Percentiles rank a stretch among this genome's conserved stretches.
Conservation (phyloP, 2,888 invertebrate species). For the Colletes collaris region DNA sequence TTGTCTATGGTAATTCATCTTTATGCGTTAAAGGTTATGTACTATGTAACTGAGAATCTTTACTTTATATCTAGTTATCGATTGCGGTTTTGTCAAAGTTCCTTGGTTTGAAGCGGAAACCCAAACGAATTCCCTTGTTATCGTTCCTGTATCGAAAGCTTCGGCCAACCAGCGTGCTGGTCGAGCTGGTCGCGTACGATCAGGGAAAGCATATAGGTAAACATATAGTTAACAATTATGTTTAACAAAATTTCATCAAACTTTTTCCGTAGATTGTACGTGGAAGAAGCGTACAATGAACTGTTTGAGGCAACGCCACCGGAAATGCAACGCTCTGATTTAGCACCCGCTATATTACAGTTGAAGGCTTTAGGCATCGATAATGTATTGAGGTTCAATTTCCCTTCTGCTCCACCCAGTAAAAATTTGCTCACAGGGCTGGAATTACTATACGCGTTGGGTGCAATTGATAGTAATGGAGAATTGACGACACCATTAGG, state of each 20-base stretch:
- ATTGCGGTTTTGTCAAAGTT: slow-evolving; percentile 97
- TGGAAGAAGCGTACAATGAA: slow-evolving; percentile 90
- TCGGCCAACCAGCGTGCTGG: slow-evolving; percentile 97
- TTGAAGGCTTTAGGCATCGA: slow-evolving; percentile 97
- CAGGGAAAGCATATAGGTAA: slow-evolving; percentile 93
- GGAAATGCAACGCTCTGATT: slow-evolving; percentile 95
- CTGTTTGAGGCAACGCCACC: slow-evolving; percentile 91
- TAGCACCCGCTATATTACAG: slow-evolving; percentile 93
- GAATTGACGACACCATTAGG: slow-evolving; percentile 92
- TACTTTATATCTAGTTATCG: slow-evolving; percentile 88
- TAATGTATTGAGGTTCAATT: slow-evolving; percentile 95
- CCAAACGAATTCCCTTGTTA: slow-evolving; percentile 92
- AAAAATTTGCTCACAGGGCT: slow-evolving; percentile 92
- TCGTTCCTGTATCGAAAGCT: slow-evolving; percentile 93
- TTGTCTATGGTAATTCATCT: slow-evolving; percentile 89
- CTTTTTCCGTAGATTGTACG: slow-evolving; percentile 86
- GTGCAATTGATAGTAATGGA: slow-evolving; percentile 91
- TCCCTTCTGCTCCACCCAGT: slow-evolving; percentile 96
- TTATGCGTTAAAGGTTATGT: background rate
- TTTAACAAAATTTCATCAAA: background rate
- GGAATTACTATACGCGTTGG: slow-evolving; percentile 94
- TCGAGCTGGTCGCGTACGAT: slow-evolving; percentile 92
- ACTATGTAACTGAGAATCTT: slow-evolving; percentile 24
- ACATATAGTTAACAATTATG: background rate
- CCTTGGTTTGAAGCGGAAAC: slow-evolving; percentile 94